Base-by-base conservation (phyloP, 2,888 invertebrate species). In the Orchestes rusci region DNA sequence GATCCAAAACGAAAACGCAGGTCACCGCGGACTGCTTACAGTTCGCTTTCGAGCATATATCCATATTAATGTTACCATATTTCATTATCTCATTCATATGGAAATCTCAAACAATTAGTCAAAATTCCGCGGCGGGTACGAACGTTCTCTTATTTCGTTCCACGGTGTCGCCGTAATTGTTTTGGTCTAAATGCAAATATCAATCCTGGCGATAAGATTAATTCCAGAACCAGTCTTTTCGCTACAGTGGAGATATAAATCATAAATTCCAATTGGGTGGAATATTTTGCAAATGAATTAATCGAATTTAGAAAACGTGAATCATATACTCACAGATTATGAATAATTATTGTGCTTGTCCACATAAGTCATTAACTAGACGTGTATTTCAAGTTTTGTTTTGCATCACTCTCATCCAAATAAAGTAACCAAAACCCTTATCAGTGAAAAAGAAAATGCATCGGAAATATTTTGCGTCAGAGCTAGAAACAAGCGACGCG, bases 41-140 rank as follows among this genome's bases (percentile, higher is more conserved):
- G 59, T 66, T 67, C 66, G 66, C 65, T 65, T 66, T 66, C 58
- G 62, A 64, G 76, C 74, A 75, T 75, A 77, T 73, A 78, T 79
- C 75, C 79, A 79, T 79, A 79, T 79, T 79, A 78, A 79, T 79
- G 77, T 75, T 70, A 77, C 79, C 79, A 79, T 82, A 81, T 80
- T 82, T 82, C 81, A 82, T 76, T 76, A 79, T 77, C 81, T 82
- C 80, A 82, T 82, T 82, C 82, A 82, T 80, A 83, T 82, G 82
- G 79, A 81, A 82, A 82, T 81, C 74, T 76, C 73, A 42, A 70
- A 67, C 70, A 73, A 71, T 75, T 74, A 74, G 75, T 77, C 70
- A 70, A 69, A 70, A 69, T 65, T 66, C 62, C 64, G 53, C 57
- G 56, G 52, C 52, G 23, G n/a, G n/a, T 39, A 37, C 40, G 45